A percentile compares a stretch with the other conserved stretches of the same genome.
phyloP scores from a whole-genome alignment of 2,113 vertebrate genomes.

The Jaculus jaculus region DNA sequence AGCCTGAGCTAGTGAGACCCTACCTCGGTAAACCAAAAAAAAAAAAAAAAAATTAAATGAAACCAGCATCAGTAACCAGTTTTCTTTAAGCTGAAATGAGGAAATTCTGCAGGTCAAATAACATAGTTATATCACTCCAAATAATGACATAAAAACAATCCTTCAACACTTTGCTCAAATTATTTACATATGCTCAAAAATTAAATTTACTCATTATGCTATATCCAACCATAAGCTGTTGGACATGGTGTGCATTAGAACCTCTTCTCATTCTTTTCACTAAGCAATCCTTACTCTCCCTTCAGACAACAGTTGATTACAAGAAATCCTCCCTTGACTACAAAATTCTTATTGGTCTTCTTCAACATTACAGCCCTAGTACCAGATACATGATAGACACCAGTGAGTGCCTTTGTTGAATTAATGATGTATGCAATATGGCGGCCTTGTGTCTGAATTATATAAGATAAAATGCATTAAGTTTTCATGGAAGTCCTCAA shows the following conservation, averaged over 20 bases:
- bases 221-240: not conserved
- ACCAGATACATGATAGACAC: not conserved
- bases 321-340: not conserved
- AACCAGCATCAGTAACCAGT: not conserved
- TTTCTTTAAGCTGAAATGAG: not conserved
- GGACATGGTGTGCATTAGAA: not conserved
- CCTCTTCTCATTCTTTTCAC: not conserved
- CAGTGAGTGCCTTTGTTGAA: not conserved
- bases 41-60: slow-evolving; percentile 3
- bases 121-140: slow-evolving; percentile 1
- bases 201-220: not conserved
- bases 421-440: not conserved
- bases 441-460: not conserved
- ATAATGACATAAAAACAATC: not conserved
- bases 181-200: not conserved
- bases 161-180: not conserved
- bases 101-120: not conserved
- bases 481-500: not conserved
- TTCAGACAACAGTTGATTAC: not conserved
- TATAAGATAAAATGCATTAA: not conserved
- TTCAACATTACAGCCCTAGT: not conserved
- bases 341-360: not conserved
- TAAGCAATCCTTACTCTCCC: not conserved
- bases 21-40: no score
- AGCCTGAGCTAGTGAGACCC: no score